Evolutionary conservation across 2,797 vertebrate genomes (phyloP).

Genomic region (Karalla daura): DNA sequence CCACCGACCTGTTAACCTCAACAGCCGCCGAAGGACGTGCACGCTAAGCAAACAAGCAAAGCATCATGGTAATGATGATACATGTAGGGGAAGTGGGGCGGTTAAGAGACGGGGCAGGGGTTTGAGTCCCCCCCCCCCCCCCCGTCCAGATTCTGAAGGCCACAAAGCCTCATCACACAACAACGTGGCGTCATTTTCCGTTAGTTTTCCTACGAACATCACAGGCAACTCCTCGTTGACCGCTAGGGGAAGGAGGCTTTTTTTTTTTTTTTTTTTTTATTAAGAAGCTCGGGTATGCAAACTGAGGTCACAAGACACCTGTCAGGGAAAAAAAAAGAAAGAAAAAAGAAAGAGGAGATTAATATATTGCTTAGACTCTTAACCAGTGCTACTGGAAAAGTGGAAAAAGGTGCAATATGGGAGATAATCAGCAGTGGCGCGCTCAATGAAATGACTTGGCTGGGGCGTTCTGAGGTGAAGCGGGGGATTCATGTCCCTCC

Average conservation of each 20-base stretch:
- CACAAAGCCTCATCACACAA: slow-evolving; percentile 49
- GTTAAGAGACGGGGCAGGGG: no score
- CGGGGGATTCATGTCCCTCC: slow-evolving; percentile 48
- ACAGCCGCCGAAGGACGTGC: slow-evolving; percentile 45
- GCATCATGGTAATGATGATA: no score
- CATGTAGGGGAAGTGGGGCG: no score
- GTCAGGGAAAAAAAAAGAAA: slow-evolving; percentile 74
- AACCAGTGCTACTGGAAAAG: slow-evolving; percentile 65
- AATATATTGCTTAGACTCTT: slow-evolving; percentile 67
- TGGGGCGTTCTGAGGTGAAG: slow-evolving; percentile 58
- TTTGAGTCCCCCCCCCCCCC: no score
- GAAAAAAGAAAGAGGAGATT: slow-evolving; percentile 55
- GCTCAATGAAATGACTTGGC: slow-evolving; percentile 52
- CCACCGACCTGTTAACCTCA: slow-evolving; percentile 74
- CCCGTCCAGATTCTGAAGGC: slow-evolving; percentile 37
- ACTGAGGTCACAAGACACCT: slow-evolving; percentile 62
- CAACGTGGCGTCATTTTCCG: slow-evolving; percentile 39
- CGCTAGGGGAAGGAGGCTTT: slow-evolving; percentile 43
- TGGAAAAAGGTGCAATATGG: slow-evolving; percentile 84
- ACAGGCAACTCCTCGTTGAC: slow-evolving; percentile 42
- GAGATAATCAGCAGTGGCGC: slow-evolving; percentile 75
- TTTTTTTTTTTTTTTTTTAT: no score
- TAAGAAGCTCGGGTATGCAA: slow-evolving; percentile 68
- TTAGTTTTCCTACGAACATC: slow-evolving; percentile 44
- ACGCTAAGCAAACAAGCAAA: slow-evolving; percentile 26